Percentiles rank a stretch among this genome's conserved stretches.
Evolutionary conservation across 1,140 invertebrate genomes (phyloP).

Genomic region (Pogonomyrmex californicus): DNA sequence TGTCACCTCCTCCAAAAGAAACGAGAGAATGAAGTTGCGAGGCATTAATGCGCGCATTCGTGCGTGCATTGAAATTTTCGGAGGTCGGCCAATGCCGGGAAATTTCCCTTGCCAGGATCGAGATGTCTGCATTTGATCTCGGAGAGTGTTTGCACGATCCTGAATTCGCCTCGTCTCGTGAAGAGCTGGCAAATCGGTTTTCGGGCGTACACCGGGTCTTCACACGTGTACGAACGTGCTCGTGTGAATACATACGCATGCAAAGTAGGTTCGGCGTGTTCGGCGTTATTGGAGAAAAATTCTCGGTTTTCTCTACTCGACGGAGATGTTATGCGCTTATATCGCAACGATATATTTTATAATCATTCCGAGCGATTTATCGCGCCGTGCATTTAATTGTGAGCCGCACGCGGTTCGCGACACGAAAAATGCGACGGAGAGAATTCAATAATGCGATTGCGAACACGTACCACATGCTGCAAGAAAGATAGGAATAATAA

Average conservation of each 20-base stretch:
- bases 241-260: neutral
- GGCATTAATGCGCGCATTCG: constrained; percentile 13
- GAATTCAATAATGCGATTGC: constrained; percentile 49
- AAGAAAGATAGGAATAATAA: constrained; percentile 50
- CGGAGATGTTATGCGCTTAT: neutral
- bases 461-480: constrained; percentile 29
- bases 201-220: neutral
- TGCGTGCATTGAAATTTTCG: constrained; percentile 8
- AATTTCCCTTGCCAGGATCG: neutral
- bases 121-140: constrained; percentile 49
- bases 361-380: constrained; percentile 23
- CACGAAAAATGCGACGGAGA: constrained; percentile 9
- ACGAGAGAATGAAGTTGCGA: constrained; percentile 13
- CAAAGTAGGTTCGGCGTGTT: constrained; percentile 16
- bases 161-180: constrained; percentile 23
- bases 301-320: neutral
- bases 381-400: constrained; percentile 23
- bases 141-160: constrained; percentile 48
- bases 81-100: neutral
- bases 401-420: neutral
- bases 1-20: neutral
- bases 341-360: constrained; percentile 19
- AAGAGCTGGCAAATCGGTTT: constrained; percentile 59
- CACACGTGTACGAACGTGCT: neutral
- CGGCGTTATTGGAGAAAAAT: constrained; percentile 28